A percentile compares a stretch with the other conserved stretches of the same genome.
phyloP scores from a whole-genome alignment of 2,113 vertebrate genomes.

The Pontoporia blainvillei region DNA sequence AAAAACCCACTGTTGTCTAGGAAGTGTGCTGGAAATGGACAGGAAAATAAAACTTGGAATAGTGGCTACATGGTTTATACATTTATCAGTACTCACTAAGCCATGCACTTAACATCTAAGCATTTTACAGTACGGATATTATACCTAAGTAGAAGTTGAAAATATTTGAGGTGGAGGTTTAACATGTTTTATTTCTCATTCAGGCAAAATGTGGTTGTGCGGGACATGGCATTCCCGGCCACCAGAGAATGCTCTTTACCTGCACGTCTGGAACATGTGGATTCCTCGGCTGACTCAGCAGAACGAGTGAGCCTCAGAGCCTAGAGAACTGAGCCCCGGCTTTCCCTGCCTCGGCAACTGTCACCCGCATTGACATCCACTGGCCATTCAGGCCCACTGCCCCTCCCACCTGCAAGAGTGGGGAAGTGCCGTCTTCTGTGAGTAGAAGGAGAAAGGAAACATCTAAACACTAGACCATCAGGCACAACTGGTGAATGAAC shows the following conservation, averaged over 20 bases:
- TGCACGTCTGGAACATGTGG: accelerated
- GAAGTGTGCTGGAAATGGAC: not conserved
- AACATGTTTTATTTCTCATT: not conserved
- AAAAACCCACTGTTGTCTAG: not conserved
- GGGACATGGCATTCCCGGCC: not conserved
- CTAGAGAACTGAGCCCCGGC: not conserved
- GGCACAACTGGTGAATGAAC: not conserved
- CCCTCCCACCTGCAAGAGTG: not conserved
- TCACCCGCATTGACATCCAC: not conserved
- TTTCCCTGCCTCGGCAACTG: not conserved
- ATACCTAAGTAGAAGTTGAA: not conserved
- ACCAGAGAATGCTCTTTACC: not conserved
- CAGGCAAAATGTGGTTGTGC: not conserved
- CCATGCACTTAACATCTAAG: not conserved
- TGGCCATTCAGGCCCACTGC: too few species aligned
- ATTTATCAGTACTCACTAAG: not conserved
- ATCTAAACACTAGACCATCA: not conserved
- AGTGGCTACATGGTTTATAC: not conserved
- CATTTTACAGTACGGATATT: not conserved
- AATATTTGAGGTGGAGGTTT: not conserved
- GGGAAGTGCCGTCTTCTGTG: not conserved
- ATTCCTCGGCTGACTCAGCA: not conserved
- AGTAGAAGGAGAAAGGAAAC: not conserved
- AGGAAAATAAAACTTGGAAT: not conserved
- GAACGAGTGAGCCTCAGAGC: not conserved